Base-by-base conservation (phyloP, 92 coral and sea anemone species). In the Umimayanthus kanabou region DNA sequence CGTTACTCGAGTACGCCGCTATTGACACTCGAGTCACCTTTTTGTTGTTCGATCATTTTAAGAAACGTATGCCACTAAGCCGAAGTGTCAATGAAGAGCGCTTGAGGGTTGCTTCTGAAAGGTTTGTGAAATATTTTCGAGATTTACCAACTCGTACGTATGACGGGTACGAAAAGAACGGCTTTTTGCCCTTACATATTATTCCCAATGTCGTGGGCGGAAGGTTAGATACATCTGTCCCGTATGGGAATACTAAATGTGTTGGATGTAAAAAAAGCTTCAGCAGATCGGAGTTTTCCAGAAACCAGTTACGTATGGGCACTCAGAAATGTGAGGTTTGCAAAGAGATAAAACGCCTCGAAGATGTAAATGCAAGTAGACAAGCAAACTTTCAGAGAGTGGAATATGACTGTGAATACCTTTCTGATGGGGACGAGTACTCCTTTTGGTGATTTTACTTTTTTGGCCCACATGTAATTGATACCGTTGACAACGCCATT, bases 271-370 rank as follows among this genome's bases (percentile, higher is more conserved):
- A 87, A 53, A 91, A 92, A 40, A 81, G 26, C 47, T 94, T 94
- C 76, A 93, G 94, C 39, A 91, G 91, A 53, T 89, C 85, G 64
- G 95, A 94, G 70, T 92, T 94, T 91, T 89, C 95, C 30, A 33
- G 23, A 25, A 91, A 53, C 55, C 98, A 94, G 92, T 88, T 92
- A 78, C 58, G 90, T 30, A 85, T 66, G 18, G 94, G 95, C 50
- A 93, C 85, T 64, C 98, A 94, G 92, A 92, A 88, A 88, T 94
- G 98, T 88, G 93, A 92, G 89, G 98, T 94, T 37, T 94, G 98
- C 81, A 94, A 94, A 89, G 94, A 94, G 81, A 81, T 94, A 39
- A 94, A 94, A 72, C 93, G 92, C 47, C 85, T 77, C 23, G 88
- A 86, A 5, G 94, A 94, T 79, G 95, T 94, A 55, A 80, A 82